Evolutionary conservation across 2,888 invertebrate genomes (phyloP).

Genomic region (Tipula unca): DNA sequence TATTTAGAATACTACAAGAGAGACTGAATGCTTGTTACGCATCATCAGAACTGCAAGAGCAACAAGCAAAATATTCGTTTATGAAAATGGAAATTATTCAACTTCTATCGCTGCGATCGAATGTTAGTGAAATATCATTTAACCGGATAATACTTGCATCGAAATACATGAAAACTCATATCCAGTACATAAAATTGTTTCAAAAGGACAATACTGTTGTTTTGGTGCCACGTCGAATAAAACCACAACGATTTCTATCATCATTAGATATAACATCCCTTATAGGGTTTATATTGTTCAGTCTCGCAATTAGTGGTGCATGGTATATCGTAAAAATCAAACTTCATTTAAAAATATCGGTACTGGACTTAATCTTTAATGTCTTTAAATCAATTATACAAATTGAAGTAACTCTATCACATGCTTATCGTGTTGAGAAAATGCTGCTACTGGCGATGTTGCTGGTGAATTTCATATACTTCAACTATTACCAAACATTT

Average conservation of each 20-base stretch:
- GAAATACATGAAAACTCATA: neutral
- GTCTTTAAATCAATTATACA: neutral
- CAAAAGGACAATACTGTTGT: neutral
- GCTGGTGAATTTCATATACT: neutral
- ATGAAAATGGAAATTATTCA: neutral
- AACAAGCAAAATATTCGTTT: neutral
- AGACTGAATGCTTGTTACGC: neutral
- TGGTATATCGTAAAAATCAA: neutral
- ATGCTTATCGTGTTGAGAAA: neutral
- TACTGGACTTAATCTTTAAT: neutral
- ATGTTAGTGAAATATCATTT: neutral
- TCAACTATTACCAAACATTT: neutral
- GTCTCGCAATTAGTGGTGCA: neutral
- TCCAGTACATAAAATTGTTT: neutral
- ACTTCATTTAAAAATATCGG: neutral
- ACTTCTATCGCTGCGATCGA: neutral
- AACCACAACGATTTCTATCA: neutral
- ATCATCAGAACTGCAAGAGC: neutral
- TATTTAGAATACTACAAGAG: neutral
- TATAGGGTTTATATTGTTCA: neutral
- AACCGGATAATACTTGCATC: neutral
- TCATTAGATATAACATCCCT: neutral
- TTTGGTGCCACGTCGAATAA: neutral
- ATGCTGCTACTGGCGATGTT: neutral
- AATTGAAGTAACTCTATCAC: neutral